Conservation (phyloP, 1,140 invertebrate species). For the Camponotus floridanus region DNA sequence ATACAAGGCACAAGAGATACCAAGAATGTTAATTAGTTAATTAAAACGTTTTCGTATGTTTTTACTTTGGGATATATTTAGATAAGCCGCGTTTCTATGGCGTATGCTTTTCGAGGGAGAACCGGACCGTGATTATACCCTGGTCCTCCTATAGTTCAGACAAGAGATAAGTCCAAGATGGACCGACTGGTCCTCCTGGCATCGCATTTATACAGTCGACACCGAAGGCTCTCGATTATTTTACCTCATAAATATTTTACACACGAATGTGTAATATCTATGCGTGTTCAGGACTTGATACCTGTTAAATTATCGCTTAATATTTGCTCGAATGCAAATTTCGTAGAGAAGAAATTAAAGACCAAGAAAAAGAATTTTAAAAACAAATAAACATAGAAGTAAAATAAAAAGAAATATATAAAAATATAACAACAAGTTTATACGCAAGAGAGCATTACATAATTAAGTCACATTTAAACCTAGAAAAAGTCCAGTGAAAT, state of each 20-base stretch:
- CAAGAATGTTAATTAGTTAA: conserved; percentile 75
- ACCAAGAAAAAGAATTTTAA: background rate
- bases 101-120: conserved; percentile 53
- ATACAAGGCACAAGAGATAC: conserved; percentile 4
- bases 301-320: background rate
- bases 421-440: background rate
- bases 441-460: background rate
- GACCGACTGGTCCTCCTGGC: conserved; percentile 33
- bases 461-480: conserved; percentile 1
- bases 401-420: background rate
- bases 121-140: conserved; percentile 57
- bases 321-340: too few species aligned
- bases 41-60: conserved; percentile 73
- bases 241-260: conserved; percentile 5
- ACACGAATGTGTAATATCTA: background rate
- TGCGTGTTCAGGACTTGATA: background rate
- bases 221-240: conserved; percentile 33
- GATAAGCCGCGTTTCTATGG: conserved; percentile 67
- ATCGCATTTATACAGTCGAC: conserved; percentile 40
- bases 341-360: background rate
- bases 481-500: background rate
- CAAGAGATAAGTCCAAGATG: conserved; percentile 64
- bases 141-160: conserved; percentile 8
- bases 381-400: background rate
- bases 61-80: conserved; percentile 73